Evolutionary conservation across 2,888 invertebrate genomes (phyloP).

Genomic region (Xanthia icteritia): DNA sequence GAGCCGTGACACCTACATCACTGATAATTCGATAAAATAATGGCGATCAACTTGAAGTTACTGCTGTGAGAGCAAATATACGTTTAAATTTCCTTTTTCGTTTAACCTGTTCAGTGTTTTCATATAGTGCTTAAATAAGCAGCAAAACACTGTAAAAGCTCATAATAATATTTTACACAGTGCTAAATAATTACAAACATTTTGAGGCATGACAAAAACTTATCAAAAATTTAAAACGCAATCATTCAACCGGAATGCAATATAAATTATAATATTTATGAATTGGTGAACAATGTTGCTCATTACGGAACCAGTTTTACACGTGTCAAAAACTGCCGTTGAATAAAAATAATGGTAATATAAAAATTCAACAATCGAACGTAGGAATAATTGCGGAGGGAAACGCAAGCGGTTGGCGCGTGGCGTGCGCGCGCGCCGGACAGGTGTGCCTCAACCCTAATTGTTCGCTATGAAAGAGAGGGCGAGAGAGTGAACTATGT

Average conservation of each 20-base stretch:
- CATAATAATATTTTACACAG: not conserved
- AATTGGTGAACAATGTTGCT: constrained; percentile 52
- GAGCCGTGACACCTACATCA: constrained; percentile 66
- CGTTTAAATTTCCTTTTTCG: constrained; percentile 39
- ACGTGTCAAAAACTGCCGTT: constrained; percentile 62
- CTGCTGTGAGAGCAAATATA: constrained; percentile 52
- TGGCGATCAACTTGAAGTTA: constrained; percentile 59
- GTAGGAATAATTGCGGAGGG: constrained; percentile 69
- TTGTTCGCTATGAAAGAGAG: constrained; percentile 63
- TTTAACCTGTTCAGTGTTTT: constrained; percentile 41
- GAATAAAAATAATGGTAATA: constrained; percentile 68
- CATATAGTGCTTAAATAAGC: not conserved
- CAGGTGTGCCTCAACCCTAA: constrained; percentile 74
- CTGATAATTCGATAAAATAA: constrained; percentile 70
- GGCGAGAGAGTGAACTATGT: constrained; percentile 64
- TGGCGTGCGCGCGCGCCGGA: constrained; percentile 71
- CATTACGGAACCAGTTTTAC: constrained; percentile 56
- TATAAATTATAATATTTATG: constrained; percentile 44
- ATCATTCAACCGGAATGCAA: constrained; percentile 22
- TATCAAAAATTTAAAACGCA: constrained; percentile 21
- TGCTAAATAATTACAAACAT: constrained; percentile 7
- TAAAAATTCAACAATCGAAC: constrained; percentile 61
- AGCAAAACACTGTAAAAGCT: not conserved
- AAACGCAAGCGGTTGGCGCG: constrained; percentile 71
- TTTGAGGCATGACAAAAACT: constrained; percentile 5